Evolutionary conservation across 2,888 invertebrate genomes (phyloP), one percentile per base, ranked within the genome.

Genomic region (Linyphia triangularis): DNA sequence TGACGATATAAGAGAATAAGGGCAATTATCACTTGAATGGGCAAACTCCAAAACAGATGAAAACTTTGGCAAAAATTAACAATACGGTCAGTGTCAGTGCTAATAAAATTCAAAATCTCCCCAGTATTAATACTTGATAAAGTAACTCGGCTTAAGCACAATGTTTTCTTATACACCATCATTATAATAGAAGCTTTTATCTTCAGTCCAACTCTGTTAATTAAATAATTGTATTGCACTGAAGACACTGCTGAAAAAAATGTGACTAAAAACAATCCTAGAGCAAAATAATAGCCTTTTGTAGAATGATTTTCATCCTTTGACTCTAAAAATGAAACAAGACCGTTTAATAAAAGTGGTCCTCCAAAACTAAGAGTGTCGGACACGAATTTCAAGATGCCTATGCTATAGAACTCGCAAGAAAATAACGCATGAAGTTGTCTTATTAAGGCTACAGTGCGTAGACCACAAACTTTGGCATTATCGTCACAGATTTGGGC

Each of bases 11-110:
- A 94, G 89, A 98, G 94, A 92, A 96, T 96, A 33, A 98, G 93
- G 6, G 97, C 96, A 61, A 97, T 95, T 43, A 94, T 94, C 79
- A 98, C 93, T 96, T 97, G 97, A 91, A 98, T 94, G 6, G 99
- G 99, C 92, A 99, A 96, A 93, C 98, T 98, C 99, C 99, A 99
- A 91, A 98, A 94, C 5, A 97, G 96, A 93, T 99, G 99, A 92
- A 99, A 98, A 93, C 98, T 98, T 2, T 97, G 96, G 93, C 98
- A 98, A 26, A 98, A 97, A 93, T 98, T 98, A 0, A 98, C 96
- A 91, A 99, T 97, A 91, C 99, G 95, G 92, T 99, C 98, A 0
- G 97, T 96, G 92, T 99, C 99, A 0, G 98, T 98, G 37, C 98
- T 98, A 96, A 99, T 98, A 91, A 97, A 96, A 93, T 99, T 99